Conservation (phyloP, 2,888 invertebrate genomes). For the Limnephilus marmoratus region DNA sequence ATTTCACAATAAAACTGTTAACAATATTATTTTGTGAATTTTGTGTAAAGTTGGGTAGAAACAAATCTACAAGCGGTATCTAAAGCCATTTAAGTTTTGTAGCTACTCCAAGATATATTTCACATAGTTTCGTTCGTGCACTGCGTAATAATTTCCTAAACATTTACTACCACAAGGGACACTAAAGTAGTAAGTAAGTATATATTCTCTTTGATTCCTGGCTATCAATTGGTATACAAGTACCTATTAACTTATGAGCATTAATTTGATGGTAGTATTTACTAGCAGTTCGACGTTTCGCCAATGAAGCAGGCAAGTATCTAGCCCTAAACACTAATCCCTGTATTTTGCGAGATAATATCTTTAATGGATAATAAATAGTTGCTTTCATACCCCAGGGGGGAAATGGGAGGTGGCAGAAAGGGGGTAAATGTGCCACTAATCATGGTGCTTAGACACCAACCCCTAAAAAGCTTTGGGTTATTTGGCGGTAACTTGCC, state of each 20-base stretch:
- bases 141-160: neutral
- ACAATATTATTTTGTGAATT: too few species aligned
- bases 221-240: neutral
- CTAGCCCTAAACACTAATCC: constrained; percentile 43
- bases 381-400: constrained; percentile 36
- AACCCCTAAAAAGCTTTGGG: constrained; percentile 30
- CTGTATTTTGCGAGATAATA: constrained; percentile 64
- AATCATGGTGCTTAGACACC: constrained; percentile 61
- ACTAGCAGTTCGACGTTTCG: neutral
- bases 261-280: neutral
- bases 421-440: constrained; percentile 58
- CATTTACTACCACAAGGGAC: neutral
- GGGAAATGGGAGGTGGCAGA: constrained; percentile 32
- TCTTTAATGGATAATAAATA: constrained; percentile 52
- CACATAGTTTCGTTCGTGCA: neutral
- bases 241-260: neutral
- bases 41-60: too few species aligned
- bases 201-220: neutral
- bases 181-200: neutral
- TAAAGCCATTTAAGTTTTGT: neutral
- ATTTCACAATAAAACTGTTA: too few species aligned
- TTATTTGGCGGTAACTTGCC: constrained; percentile 7
- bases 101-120: neutral
- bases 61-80: neutral
- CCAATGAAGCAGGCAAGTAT: neutral